phyloP scores from a whole-genome alignment of 2,797 vertebrate species.

The Martes flavigula region DNA sequence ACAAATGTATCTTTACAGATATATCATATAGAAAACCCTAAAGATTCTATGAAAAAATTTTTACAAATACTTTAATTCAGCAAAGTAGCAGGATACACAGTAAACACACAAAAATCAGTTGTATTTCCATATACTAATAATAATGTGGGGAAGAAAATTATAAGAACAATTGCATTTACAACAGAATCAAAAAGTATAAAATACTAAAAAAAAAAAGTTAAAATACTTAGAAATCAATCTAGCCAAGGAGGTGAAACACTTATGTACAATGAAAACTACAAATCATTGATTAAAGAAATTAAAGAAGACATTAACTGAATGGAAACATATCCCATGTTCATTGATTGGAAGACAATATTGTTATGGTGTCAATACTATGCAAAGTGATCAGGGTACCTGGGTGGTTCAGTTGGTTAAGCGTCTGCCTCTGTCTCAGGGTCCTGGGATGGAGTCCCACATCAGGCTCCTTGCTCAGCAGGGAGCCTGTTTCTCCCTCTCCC shows the following conservation, averaged over 20 bases:
- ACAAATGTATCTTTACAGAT: background rate
- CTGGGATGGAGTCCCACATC: no score
- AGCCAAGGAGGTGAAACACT: background rate
- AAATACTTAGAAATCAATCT: background rate
- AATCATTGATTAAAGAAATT: background rate
- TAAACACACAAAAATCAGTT: background rate
- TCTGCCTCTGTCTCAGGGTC: no score
- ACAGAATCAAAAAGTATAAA: background rate
- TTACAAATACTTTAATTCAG: background rate
- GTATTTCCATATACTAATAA: background rate
- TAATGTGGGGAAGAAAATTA: background rate
- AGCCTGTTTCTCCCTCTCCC: no score
- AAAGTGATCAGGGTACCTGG: no score
- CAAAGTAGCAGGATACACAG: background rate
- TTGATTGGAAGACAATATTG: background rate
- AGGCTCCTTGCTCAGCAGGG: no score
- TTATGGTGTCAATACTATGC: background rate
- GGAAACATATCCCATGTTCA: background rate
- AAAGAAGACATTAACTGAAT: background rate
- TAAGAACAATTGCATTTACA: background rate
- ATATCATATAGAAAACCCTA: background rate
- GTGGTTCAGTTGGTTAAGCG: no score
- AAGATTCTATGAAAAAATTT: background rate
- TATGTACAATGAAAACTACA: background rate
- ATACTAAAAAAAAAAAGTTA: background rate